A percentile compares a stretch with the other conserved stretches of the same genome.
phyloP scores from a whole-genome alignment of 1,140 invertebrate species.

The Platorchestia sp. region DNA sequence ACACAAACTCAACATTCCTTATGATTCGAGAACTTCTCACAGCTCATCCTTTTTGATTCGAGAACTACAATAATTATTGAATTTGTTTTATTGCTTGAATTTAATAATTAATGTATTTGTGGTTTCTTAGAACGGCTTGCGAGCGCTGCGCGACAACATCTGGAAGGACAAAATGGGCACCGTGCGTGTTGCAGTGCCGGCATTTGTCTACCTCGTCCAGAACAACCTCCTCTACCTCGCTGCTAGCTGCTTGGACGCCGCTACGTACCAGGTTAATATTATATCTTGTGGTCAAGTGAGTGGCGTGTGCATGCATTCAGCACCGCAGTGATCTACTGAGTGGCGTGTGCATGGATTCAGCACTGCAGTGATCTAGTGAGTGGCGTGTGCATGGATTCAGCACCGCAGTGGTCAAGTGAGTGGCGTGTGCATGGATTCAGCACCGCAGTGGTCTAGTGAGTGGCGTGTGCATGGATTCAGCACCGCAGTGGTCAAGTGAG shows the following conservation, averaged over 20 bases:
- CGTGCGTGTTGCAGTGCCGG: constrained; percentile 88
- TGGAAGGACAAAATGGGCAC: constrained; percentile 89
- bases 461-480: too few relatives aligned
- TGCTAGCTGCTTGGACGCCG: constrained; percentile 96
- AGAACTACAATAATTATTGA: too few relatives aligned
- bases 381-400: not conserved
- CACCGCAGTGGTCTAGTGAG: too few relatives aligned
- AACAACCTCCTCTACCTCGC: constrained; percentile 98
- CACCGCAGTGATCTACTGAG: not conserved
- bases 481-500: too few relatives aligned
- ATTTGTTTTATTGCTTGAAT: too few relatives aligned
- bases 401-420: too few relatives aligned
- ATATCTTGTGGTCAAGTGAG: not conserved
- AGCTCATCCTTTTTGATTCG: too few relatives aligned
- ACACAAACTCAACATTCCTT: too few relatives aligned
- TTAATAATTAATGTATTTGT: too few relatives aligned
- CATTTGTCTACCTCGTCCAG: constrained; percentile 95
- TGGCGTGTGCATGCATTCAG: too few relatives aligned
- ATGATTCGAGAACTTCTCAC: too few relatives aligned
- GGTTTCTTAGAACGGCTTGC: not conserved
- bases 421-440: too few relatives aligned
- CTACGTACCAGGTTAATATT: constrained; percentile 91
- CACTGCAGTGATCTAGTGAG: not conserved
- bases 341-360: not conserved
- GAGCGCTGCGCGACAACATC: constrained; percentile 76